Evolutionary conservation across 2,888 invertebrate species (phyloP).

Genomic region (Hydraecia micacea): DNA sequence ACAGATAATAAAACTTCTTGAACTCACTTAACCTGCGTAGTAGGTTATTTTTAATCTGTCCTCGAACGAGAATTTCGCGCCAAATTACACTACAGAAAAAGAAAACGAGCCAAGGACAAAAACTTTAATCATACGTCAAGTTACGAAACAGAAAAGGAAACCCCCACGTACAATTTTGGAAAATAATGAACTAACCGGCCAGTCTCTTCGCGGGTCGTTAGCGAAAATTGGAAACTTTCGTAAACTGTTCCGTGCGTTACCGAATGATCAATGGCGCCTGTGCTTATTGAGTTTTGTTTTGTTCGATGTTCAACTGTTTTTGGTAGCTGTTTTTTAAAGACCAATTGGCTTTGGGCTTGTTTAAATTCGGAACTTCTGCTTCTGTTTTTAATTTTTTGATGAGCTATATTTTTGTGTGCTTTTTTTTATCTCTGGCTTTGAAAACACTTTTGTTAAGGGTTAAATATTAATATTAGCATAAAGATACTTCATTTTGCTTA

Average conservation of each 20-base stretch:
- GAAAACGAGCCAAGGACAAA: slow-evolving; percentile 62
- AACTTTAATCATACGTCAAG: slow-evolving; percentile 81
- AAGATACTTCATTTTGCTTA: not conserved
- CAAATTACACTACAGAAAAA: slow-evolving; percentile 50
- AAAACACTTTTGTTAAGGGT: not conserved
- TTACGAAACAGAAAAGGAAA: slow-evolving; percentile 64
- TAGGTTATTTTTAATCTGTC: slow-evolving; percentile 52
- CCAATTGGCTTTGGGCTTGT: slow-evolving; percentile 40
- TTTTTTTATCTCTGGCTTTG: not conserved
- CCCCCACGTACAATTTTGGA: slow-evolving; percentile 80
- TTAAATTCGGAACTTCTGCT: slow-evolving; percentile 35
- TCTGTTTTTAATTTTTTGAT: slow-evolving; percentile 11
- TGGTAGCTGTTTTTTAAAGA: slow-evolving; percentile 41
- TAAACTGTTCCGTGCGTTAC: slow-evolving; percentile 66
- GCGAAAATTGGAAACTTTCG: slow-evolving; percentile 79
- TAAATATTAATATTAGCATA: not conserved
- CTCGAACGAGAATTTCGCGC: slow-evolving; percentile 50
- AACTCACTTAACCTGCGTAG: slow-evolving; percentile 45
- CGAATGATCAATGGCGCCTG: slow-evolving; percentile 81
- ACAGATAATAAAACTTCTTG: slow-evolving; percentile 54
- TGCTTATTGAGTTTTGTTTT: slow-evolving; percentile 71
- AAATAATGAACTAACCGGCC: slow-evolving; percentile 86
- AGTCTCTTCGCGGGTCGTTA: slow-evolving; percentile 84
- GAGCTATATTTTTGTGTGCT: not conserved
- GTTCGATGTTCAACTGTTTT: slow-evolving; percentile 63